Evolutionary conservation across 1,140 invertebrate genomes (phyloP), one percentile per base, ranked within the genome.

Genomic region (Triops longicaudatus): DNA sequence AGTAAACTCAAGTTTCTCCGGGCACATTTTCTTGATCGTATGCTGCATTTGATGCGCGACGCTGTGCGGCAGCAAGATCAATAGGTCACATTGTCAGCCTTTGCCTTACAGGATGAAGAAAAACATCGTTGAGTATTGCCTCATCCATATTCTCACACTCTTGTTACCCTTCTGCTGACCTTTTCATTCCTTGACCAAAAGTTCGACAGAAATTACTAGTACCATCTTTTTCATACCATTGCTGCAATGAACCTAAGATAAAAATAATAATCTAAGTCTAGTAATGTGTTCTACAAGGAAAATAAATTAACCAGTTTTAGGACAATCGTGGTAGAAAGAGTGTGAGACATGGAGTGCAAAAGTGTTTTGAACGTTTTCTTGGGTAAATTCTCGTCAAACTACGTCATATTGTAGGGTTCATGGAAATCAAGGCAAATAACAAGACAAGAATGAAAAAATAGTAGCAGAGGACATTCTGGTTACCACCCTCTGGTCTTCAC

Each of bases 41-140:
- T 22, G 22, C 22, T 63, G 50, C 50, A 63, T 63, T 63, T 63
- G 50, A 22, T 63, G 50, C 50, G 50, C 50, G 50, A 9, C 50
- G 50, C 50, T 22, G 50, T 63, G 50, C 50, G 50, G 50, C 50
- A 63, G 22, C 50, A 63, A 63, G 50, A 63, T 63, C 50, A 63
- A 63, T 63, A 63, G 50, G 50, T 63, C 50, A 63, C 50, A 63
- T 63, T 63, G 50, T 63, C 22, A 63, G 50, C 22, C 50, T 22
- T 63, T 37, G 50, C 17, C n/a, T 63, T 17, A 22, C 17, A 63
- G 22, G 50, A 63, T 22, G 50, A 63, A 63, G 50, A 63, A 63
- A 63, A 63, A 63, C 50, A 63, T 63, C 50, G 14, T 63, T 14
- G 14, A 17, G 50, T 63, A 63, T 63, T 22, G 17, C 50, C 50